Conservation (phyloP, 2,113 vertebrate species). For the Takifugu flavidus region DNA sequence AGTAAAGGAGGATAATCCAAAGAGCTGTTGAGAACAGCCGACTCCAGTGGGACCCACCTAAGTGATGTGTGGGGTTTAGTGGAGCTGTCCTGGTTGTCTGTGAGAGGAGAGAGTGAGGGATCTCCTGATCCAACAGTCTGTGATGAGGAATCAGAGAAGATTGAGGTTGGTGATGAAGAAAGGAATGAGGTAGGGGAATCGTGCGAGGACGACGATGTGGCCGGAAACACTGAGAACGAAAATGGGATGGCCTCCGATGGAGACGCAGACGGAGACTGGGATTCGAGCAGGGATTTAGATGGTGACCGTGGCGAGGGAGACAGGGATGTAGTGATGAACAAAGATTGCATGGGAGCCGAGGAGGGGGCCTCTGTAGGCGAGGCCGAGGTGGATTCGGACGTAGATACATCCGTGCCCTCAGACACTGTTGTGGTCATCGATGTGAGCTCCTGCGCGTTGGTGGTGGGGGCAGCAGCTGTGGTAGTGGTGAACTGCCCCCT, state of each 20-base stretch:
- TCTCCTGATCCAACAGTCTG: not conserved
- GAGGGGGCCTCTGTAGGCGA: conserved; percentile 23
- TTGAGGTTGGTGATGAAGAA: conserved; percentile 2
- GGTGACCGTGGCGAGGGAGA: not conserved
- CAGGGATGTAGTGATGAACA: not conserved
- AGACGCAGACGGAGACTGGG: conserved; percentile 5
- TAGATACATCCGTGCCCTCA: conserved; percentile 4
- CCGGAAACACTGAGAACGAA: conserved; percentile 1
- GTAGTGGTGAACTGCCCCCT: conserved; percentile 59
- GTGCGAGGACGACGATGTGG: not conserved
- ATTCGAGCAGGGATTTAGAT: not conserved
- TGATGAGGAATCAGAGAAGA: not conserved
- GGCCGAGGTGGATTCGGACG: conserved; percentile 2
- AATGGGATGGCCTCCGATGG: not conserved
- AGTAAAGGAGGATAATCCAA: conserved; percentile 38
- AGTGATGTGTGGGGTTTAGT: conserved; percentile 6
- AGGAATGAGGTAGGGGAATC: conserved; percentile 17
- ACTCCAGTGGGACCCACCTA: conserved; percentile 46
- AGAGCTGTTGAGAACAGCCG: conserved; percentile 36
- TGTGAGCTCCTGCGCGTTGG: conserved; percentile 20
- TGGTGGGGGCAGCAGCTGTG: conserved; percentile 2
- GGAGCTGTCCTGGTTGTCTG: conserved; percentile 16
- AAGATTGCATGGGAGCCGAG: not conserved
- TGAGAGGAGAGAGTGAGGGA: not conserved
- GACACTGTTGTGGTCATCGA: conserved; percentile 11